Evolutionary conservation across 1,140 invertebrate genomes (phyloP).

Genomic region (Papilio polyxenes): DNA sequence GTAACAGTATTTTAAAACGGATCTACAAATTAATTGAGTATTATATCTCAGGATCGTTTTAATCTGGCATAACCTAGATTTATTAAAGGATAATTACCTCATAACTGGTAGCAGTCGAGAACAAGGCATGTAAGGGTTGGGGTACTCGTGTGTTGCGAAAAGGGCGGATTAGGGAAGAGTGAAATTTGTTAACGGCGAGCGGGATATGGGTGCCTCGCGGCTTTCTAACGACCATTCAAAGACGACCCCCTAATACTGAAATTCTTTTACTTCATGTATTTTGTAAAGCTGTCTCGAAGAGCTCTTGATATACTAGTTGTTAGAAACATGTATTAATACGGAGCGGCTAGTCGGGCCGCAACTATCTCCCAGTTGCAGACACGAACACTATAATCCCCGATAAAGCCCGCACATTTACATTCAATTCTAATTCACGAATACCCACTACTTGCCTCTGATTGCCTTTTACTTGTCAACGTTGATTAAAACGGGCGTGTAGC

Average conservation of each 20-base stretch:
- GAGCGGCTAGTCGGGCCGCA: constrained; percentile 60
- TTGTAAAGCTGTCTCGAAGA: constrained; percentile 26
- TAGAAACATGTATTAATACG: constrained; percentile 55
- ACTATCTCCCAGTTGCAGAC: constrained; percentile 77
- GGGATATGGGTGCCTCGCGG: constrained; percentile 68
- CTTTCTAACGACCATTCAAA: constrained; percentile 52
- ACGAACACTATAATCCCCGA: constrained; percentile 81
- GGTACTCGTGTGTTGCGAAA: constrained; percentile 61
- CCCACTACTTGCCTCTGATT: constrained; percentile 73
- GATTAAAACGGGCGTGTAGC: constrained; percentile 67
- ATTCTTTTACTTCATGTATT: not conserved
- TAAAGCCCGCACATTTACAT: constrained; percentile 83
- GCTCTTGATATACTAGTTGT: constrained; percentile 53
- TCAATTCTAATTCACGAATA: constrained; percentile 78
- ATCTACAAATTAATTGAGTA: constrained; percentile 66
- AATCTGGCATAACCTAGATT: constrained; percentile 73
- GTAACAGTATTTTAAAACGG: constrained; percentile 47
- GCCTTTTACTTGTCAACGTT: constrained; percentile 69
- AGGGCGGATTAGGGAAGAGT: constrained; percentile 72
- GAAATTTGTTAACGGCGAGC: constrained; percentile 76
- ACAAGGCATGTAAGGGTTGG: constrained; percentile 67
- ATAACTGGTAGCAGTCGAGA: constrained; percentile 61
- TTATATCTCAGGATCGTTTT: constrained; percentile 59
- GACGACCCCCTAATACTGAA: constrained; percentile 43
- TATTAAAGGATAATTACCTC: constrained; percentile 73